Percentiles rank a stretch among this genome's conserved stretches.
phyloP scores from a whole-genome alignment of 2,113 vertebrate species.

The Phodopus roborovskii region DNA sequence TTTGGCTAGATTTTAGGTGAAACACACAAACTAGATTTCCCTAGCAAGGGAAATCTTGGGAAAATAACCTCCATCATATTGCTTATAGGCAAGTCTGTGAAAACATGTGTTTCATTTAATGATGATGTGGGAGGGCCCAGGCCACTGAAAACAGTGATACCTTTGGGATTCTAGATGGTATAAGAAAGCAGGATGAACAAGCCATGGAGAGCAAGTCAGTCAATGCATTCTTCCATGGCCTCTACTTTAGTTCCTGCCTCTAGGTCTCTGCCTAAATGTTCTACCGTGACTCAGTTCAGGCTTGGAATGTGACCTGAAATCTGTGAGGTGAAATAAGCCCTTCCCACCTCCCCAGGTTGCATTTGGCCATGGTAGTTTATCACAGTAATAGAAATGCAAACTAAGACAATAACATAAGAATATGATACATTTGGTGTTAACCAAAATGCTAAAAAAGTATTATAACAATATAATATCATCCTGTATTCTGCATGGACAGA shows the following conservation, averaged over 20 bases:
- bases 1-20: neutral
- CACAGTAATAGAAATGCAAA: neutral
- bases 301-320: neutral
- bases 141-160: neutral
- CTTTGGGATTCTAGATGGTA: fast-evolving
- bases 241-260: no score
- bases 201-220: neutral
- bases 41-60: neutral
- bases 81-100: neutral
- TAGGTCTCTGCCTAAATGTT: no score
- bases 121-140: neutral
- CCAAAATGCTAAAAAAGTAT: neutral
- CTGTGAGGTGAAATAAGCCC: neutral
- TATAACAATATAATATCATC: neutral
- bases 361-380: neutral
- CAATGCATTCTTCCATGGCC: no score
- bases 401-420: neutral
- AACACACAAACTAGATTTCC: neutral
- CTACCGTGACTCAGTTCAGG: neutral
- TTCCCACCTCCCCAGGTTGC: neutral
- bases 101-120: neutral
- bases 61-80: neutral
- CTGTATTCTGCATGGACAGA: neutral
- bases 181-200: no score
- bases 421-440: neutral